These are phyloP conservation scores for Drosophila pachea DNA, from an alignment of 1,140 invertebrate species.

Conservation along the genomic window DNA sequence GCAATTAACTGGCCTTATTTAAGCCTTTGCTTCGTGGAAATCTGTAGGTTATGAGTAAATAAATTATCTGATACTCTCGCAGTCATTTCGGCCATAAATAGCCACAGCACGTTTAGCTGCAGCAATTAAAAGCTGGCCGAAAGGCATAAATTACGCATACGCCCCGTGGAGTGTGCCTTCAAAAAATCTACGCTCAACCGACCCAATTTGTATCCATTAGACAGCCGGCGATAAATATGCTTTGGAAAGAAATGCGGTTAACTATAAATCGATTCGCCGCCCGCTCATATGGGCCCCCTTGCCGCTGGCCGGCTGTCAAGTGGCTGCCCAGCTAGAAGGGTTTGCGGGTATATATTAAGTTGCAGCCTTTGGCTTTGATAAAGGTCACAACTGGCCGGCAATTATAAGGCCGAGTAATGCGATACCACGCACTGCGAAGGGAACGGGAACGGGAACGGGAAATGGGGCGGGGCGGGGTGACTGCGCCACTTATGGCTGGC, in stretches of 20 bases:
- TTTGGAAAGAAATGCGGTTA: conserved; percentile 2
- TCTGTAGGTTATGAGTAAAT: background rate
- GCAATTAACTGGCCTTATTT: conserved; percentile 11
- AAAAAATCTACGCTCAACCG: conserved; percentile 27
- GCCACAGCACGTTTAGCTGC: conserved; percentile 48
- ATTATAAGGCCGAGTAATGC: conserved; percentile 58
- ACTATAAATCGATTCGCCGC: conserved; percentile 16
- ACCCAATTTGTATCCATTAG: conserved; percentile 66
- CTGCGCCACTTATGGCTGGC: conserved; percentile 23
- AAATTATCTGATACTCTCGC: background rate
- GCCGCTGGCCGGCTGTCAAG: conserved; percentile 28
- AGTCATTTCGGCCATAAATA: conserved; percentile 9
- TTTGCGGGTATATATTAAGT: conserved; percentile 58
- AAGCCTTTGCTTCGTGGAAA: background rate
- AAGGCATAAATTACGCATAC: conserved; percentile 64
- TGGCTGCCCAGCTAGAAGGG: conserved; percentile 53
- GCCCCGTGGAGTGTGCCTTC: conserved; percentile 37
- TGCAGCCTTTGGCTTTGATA: conserved; percentile 50
- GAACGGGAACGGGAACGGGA: too few species aligned
- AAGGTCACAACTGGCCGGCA: conserved; percentile 51
- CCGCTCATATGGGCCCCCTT: conserved; percentile 15
- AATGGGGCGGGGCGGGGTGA: conserved; percentile 30
- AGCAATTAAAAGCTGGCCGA: conserved; percentile 52
- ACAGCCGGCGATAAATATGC: conserved; percentile 58
- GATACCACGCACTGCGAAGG: conserved; percentile 28